Evolutionary conservation across 2,888 invertebrate species (phyloP).

Genomic region (Ptychoptera albimana): DNA sequence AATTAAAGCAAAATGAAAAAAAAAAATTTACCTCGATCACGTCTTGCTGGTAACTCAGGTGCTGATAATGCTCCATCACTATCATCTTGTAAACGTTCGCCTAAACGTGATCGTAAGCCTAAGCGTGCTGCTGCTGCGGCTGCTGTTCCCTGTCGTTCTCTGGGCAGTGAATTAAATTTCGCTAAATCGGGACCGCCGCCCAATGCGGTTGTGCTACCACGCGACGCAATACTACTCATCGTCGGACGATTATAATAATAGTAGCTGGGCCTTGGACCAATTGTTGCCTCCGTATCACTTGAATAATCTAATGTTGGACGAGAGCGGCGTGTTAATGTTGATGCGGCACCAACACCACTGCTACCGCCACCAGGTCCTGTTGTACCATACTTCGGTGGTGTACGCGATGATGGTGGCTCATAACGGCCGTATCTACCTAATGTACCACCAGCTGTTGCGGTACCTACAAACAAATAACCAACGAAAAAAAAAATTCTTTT

Average conservation of each 20-base stretch:
- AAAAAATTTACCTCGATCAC: constrained; percentile 29
- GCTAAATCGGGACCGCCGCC: constrained; percentile 27
- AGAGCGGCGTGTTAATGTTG: constrained; percentile 54
- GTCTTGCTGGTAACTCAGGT: constrained; percentile 56
- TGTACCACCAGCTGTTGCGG: constrained; percentile 31
- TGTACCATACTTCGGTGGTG: constrained; percentile 33
- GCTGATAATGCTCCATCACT: constrained; percentile 67
- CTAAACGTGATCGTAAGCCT: constrained; percentile 35
- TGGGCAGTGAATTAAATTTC: constrained; percentile 58
- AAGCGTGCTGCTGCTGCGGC: constrained; percentile 20
- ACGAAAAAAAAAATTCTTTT: not conserved
- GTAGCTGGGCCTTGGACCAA: constrained; percentile 59
- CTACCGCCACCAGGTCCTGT: constrained; percentile 23
- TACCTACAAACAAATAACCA: not conserved
- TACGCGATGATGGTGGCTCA: constrained; percentile 28
- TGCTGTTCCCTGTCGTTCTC: constrained; percentile 39
- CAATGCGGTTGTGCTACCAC: constrained; percentile 23
- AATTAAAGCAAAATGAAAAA: not conserved
- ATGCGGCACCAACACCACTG: constrained; percentile 12
- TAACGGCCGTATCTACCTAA: constrained; percentile 47
- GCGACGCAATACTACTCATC: constrained; percentile 25
- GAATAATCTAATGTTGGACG: constrained; percentile 74
- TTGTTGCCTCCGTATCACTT: constrained; percentile 89
- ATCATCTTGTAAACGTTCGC: constrained; percentile 50
- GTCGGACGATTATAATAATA: constrained; percentile 47